Evolutionary conservation across 2,797 vertebrate genomes (phyloP).

Genomic region (Acipenser transmontanus): DNA sequence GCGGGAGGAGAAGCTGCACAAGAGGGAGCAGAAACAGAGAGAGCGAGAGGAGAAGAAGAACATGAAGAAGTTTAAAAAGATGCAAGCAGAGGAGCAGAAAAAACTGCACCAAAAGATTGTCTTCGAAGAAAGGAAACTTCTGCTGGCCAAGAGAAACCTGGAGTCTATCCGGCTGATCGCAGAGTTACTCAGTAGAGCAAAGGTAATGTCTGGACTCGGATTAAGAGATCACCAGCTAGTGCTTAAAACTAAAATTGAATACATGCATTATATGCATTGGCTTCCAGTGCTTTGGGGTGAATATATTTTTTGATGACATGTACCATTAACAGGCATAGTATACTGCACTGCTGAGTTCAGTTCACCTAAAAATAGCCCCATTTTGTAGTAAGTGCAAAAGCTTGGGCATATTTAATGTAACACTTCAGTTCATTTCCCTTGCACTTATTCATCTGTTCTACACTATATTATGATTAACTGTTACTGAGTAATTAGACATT

Average conservation of each 20-base stretch:
- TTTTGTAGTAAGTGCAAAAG: no score
- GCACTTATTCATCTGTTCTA: background rate
- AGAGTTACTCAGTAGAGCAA: slow-evolving; percentile 80
- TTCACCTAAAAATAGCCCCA: no score
- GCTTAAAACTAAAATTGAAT: no score
- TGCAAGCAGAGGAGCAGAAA: slow-evolving; percentile 86
- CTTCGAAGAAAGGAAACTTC: slow-evolving; percentile 81
- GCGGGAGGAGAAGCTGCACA: slow-evolving; percentile 75
- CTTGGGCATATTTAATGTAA: no score
- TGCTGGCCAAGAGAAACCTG: slow-evolving; percentile 81
- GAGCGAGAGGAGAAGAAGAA: slow-evolving; percentile 71
- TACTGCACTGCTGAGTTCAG: no score
- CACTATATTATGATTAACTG: background rate
- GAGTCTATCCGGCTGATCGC: slow-evolving; percentile 87
- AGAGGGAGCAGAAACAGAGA: slow-evolving; percentile 74
- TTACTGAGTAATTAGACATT: background rate
- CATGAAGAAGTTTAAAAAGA: slow-evolving; percentile 71
- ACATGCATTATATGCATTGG: no score
- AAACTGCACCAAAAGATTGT: slow-evolving; percentile 81
- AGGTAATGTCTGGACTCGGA: slow-evolving; percentile 53
- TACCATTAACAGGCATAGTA: no score
- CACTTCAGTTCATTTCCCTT: background rate
- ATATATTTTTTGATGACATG: no score
- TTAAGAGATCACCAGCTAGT: no score
- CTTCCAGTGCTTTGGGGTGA: no score